A percentile compares a stretch with the other conserved stretches of the same genome.
Evolutionary conservation across 2,113 vertebrate species (phyloP).

Genomic region (Atlantisia rogersi): DNA sequence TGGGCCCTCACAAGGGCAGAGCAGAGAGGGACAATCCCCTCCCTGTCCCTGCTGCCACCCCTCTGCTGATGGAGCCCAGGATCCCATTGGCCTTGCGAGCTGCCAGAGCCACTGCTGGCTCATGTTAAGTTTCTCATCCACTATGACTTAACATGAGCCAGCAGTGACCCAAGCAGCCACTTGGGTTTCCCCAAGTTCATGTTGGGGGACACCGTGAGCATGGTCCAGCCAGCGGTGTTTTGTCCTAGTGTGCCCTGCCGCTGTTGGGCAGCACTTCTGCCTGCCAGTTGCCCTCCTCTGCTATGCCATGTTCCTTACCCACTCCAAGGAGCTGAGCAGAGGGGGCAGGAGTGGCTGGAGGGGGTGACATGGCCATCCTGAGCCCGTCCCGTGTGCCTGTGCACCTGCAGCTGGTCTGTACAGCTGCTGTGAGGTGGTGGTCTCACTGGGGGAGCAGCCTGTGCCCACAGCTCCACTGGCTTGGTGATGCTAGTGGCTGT

Average conservation of each 20-base stretch:
- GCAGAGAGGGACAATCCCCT: too few relatives aligned
- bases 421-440: too few relatives aligned
- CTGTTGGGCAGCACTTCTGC: not conserved
- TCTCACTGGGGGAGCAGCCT: not conserved
- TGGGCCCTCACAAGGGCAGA: too few relatives aligned
- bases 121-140: too few relatives aligned
- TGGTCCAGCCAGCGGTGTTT: fast-evolving
- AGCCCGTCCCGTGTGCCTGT: not conserved
- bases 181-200: not conserved
- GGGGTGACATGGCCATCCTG: not conserved
- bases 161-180: too few relatives aligned
- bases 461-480: fast-evolving
- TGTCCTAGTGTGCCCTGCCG: fast-evolving
- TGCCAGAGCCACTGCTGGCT: too few relatives aligned
- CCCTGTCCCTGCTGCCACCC: too few relatives aligned
- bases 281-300: not conserved
- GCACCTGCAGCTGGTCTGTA: fast-evolving
- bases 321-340: not conserved
- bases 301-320: not conserved
- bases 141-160: too few relatives aligned
- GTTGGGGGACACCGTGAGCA: not conserved
- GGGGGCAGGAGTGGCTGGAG: not conserved
- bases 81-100: too few relatives aligned
- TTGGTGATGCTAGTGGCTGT: not conserved
- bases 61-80: too few relatives aligned